Conservation (phyloP, 1,140 invertebrate species). For the Sycobia sp. region DNA sequence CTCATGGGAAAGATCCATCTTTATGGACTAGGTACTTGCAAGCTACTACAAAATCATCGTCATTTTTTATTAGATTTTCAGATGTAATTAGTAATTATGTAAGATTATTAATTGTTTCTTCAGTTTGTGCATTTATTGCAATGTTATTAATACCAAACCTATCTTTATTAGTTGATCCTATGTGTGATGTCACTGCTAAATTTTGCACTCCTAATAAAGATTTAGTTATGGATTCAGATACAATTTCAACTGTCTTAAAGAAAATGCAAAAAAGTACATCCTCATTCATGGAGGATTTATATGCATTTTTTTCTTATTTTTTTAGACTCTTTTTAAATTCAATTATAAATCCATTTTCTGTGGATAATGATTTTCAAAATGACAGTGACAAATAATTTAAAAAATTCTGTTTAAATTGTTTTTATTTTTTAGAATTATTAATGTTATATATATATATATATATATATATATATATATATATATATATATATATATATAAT, state of each 20-base stretch:
- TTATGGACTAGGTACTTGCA: conserved; percentile 18
- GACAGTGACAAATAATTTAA: conserved; percentile 1
- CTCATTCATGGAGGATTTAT: conserved; percentile 19
- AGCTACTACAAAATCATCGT: neutral
- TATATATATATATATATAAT: too few species aligned
- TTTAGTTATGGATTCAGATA: conserved; percentile 16
- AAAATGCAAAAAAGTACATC: conserved; percentile 27
- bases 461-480: too few species aligned
- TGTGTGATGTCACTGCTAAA: conserved; percentile 26
- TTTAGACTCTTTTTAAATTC: conserved; percentile 14
- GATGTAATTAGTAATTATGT: conserved; percentile 21
- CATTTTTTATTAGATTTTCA: conserved; percentile 8
- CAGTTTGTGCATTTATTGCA: conserved; percentile 18
- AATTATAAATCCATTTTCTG: conserved; percentile 8
- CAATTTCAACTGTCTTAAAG: conserved; percentile 5
- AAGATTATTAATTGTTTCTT: conserved; percentile 15
- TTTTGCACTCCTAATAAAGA: conserved; percentile 19
- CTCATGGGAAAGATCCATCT: conserved; percentile 22
- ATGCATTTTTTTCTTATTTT: conserved; percentile 17
- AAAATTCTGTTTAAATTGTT: neutral
- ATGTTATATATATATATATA: too few species aligned
- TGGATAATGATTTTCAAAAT: conserved; percentile 7
- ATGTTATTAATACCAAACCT: conserved; percentile 14
- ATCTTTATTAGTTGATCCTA: conserved; percentile 20
- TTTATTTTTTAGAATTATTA: too few species aligned